Conservation (phyloP, 2,113 vertebrate species). For the Aptenodytes patagonicus region DNA sequence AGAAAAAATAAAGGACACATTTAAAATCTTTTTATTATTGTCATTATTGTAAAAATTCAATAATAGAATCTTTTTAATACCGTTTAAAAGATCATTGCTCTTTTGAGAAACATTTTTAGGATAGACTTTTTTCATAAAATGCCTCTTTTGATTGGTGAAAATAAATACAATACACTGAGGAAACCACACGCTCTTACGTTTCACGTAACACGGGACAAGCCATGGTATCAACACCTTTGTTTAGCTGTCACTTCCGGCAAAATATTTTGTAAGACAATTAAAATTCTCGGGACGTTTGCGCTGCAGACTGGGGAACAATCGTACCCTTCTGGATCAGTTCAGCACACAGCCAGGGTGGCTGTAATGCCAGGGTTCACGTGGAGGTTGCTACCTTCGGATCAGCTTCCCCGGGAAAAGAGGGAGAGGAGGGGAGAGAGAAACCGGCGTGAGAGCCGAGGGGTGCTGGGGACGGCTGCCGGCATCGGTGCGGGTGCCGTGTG, state of each 20-base stretch:
- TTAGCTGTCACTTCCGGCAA: neutral
- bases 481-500: fast-evolving
- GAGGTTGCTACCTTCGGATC: neutral
- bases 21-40: neutral
- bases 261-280: neutral
- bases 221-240: neutral
- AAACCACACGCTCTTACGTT: neutral
- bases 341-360: neutral
- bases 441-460: neutral
- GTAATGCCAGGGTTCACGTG: neutral
- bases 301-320: neutral
- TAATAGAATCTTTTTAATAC: neutral
- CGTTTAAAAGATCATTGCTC: neutral
- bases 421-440: neutral
- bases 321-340: neutral
- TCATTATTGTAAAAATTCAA: neutral
- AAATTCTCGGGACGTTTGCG: neutral
- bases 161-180: neutral
- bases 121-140: neutral
- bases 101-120: neutral
- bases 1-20: neutral
- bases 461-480: neutral
- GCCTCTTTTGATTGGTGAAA: neutral
- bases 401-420: neutral
- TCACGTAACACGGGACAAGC: neutral